These are phyloP conservation scores for Caenorhabditis angaria DNA, from an alignment of 2,888 invertebrate genomes.

Conservation along the genomic window DNA sequence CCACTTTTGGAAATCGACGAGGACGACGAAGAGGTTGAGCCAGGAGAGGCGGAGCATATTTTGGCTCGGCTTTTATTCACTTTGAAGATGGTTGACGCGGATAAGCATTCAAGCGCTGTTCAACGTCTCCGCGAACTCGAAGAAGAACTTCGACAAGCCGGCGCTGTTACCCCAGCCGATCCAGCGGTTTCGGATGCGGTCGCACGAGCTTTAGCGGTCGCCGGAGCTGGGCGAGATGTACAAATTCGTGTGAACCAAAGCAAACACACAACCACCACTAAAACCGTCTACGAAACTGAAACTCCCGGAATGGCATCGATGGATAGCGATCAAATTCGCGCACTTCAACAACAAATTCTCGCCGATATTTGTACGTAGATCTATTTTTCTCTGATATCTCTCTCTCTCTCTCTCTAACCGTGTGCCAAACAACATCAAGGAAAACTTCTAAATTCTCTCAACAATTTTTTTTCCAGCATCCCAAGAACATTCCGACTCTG, in stretches of 20 bases:
- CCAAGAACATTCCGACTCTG: constrained; percentile 27
- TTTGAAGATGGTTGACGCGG: constrained; percentile 52
- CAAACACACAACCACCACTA: constrained; percentile 69
- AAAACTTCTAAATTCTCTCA: neutral
- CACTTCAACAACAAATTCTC: constrained; percentile 67
- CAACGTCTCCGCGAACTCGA: constrained; percentile 65
- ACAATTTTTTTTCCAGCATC: constrained; percentile 1
- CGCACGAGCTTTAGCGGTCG: constrained; percentile 62
- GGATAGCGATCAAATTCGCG: constrained; percentile 61
- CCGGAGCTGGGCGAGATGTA: constrained; percentile 64
- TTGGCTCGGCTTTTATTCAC: constrained; percentile 51
- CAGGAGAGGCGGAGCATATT: constrained; percentile 50
- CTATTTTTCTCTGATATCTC: neutral
- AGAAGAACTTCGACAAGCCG: constrained; percentile 62
- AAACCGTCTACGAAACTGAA: constrained; percentile 71
- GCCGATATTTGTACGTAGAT: constrained; percentile 64
- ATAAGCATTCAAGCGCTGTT: constrained; percentile 58
- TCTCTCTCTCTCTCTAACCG: neutral
- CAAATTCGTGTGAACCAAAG: constrained; percentile 70
- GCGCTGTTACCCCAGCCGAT: constrained; percentile 66
- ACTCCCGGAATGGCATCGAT: constrained; percentile 70
- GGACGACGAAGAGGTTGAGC: constrained; percentile 45
- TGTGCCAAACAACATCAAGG: neutral
- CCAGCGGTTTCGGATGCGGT: constrained; percentile 65
- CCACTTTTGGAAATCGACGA: constrained; percentile 50